phyloP scores from a whole-genome alignment of 2,797 vertebrate genomes.

The Sebastiscus albofasciatus region DNA sequence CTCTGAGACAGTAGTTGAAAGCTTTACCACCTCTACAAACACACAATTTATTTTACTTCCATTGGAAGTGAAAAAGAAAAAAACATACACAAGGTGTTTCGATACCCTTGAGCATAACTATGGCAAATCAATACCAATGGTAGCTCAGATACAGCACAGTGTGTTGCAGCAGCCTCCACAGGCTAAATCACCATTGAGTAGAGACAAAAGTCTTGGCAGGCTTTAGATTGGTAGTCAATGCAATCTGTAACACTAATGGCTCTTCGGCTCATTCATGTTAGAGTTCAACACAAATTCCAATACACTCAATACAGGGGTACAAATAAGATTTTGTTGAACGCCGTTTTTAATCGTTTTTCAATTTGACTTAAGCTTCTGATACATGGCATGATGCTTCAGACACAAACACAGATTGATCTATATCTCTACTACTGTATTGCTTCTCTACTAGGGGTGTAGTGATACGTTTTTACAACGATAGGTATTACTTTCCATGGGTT shows the following conservation, averaged over 20 bases:
- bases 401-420: slow-evolving; percentile 31
- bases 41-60: slow-evolving; percentile 39
- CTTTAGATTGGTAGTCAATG: slow-evolving; percentile 26
- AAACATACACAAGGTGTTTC: slow-evolving; percentile 40
- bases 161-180: slow-evolving; percentile 25
- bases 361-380: slow-evolving; percentile 25
- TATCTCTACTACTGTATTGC: background rate
- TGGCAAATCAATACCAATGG: slow-evolving; percentile 45
- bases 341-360: slow-evolving; percentile 20
- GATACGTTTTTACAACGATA: too few relatives aligned
- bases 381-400: background rate
- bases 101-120: slow-evolving; percentile 55
- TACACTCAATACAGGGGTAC: background rate
- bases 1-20: background rate
- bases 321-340: slow-evolving; percentile 22
- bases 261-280: slow-evolving; percentile 16
- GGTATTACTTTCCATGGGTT: too few relatives aligned
- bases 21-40: background rate
- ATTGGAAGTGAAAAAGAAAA: slow-evolving; percentile 27
- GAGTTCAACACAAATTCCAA: slow-evolving; percentile 25
- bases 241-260: slow-evolving; percentile 33
- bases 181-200: slow-evolving; percentile 35
- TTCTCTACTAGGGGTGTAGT: background rate
- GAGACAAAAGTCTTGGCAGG: slow-evolving; percentile 18
- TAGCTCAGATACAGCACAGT: slow-evolving; percentile 5